A percentile compares a stretch with the other conserved stretches of the same genome.
These are phyloP conservation scores for Phthorimaea operculella DNA, from an alignment of 1,140 invertebrate genomes.

Conservation along the genomic window DNA sequence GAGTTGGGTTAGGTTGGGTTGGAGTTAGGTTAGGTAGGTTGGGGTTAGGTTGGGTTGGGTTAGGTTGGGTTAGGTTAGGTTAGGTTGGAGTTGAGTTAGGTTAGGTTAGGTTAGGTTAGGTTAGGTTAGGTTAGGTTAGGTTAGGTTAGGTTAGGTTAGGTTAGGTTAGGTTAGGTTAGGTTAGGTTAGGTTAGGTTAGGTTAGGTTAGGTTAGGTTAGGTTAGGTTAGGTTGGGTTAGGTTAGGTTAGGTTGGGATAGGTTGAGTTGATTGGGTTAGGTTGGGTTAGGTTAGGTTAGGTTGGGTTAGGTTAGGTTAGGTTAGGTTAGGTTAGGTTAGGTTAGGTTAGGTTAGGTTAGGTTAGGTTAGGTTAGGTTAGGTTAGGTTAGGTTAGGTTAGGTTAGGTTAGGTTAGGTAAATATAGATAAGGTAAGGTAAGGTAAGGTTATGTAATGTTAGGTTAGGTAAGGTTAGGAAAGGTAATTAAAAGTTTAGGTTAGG, in stretches of 20 bases:
- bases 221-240: constrained; percentile 22
- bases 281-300: constrained; percentile 17
- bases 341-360: constrained; percentile 17
- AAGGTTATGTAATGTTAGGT: too few relatives aligned
- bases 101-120: constrained; percentile 32
- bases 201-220: constrained; percentile 23
- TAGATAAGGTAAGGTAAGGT: constrained; percentile 23
- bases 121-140: constrained; percentile 25
- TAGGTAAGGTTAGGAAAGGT: constrained; percentile 27
- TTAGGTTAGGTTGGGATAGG: constrained; percentile 16
- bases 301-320: constrained; percentile 21
- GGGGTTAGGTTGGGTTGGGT: too few relatives aligned
- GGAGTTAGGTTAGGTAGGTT: constrained; percentile 33
- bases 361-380: constrained; percentile 28
- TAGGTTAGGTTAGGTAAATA: constrained; percentile 31
- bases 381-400: constrained; percentile 31
- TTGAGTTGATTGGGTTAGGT: constrained; percentile 17
- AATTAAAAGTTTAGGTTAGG: constrained; percentile 22
- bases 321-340: constrained; percentile 22
- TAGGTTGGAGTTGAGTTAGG: too few relatives aligned
- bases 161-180: constrained; percentile 18
- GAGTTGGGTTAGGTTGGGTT: constrained; percentile 30
- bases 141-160: constrained; percentile 23
- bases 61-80: too few relatives aligned
- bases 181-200: constrained; percentile 19